A percentile compares a stretch with the other conserved stretches of the same genome.
Evolutionary conservation across 2,113 vertebrate genomes (phyloP).

Genomic region (Callospermophilus lateralis): DNA sequence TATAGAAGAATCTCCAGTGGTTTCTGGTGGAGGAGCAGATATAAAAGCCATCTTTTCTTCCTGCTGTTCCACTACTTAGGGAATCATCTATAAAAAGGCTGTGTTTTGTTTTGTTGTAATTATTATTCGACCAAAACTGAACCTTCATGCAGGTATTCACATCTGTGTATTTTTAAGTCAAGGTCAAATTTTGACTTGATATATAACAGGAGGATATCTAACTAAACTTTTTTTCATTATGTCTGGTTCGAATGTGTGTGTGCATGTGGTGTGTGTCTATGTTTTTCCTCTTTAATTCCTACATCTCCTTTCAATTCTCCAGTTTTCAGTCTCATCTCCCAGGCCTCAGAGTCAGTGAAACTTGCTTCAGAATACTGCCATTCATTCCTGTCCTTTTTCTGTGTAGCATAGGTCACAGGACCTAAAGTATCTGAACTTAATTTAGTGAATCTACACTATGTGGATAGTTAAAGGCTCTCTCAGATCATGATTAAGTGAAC

Average conservation of each 20-base stretch:
- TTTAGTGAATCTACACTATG: neutral
- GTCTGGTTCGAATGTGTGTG: rapidly evolving
- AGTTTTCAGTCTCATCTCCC: neutral
- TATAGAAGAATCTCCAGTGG: neutral
- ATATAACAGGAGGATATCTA: neutral
- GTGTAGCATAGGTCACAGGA: neutral
- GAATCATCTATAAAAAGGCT: neutral
- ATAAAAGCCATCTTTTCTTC: neutral
- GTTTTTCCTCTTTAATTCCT: neutral
- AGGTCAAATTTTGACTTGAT: neutral
- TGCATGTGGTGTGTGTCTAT: too few relatives aligned
- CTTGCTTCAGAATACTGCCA: neutral
- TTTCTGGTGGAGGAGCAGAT: neutral
- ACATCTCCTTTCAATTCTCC: neutral
- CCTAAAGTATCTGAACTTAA: neutral
- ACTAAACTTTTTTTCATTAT: neutral
- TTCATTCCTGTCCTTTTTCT: neutral
- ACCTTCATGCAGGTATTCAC: neutral
- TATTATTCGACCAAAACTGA: neutral
- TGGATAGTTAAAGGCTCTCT: neutral
- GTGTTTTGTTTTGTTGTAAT: neutral
- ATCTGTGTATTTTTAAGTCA: neutral
- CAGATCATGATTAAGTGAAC: neutral
- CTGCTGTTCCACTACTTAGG: neutral
- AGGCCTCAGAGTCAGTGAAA: neutral